Conservation (phyloP, 2,797 vertebrate genomes). For the Onychomys arenicola region DNA sequence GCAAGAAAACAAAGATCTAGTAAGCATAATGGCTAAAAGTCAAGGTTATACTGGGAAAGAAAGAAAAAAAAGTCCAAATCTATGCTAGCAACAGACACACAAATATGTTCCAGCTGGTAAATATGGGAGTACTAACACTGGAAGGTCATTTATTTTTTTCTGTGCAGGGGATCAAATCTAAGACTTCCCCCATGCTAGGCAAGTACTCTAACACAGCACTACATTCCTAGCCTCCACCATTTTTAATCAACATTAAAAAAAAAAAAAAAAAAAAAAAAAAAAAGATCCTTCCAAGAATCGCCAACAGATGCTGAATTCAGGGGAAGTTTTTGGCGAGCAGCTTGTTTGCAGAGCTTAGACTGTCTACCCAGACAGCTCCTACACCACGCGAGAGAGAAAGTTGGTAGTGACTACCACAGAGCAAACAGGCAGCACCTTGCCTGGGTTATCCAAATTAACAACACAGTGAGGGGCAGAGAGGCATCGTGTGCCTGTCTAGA, state of each 20-base stretch:
- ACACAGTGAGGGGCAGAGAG: background rate
- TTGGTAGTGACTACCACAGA: background rate
- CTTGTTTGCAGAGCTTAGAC: background rate
- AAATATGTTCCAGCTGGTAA: background rate
- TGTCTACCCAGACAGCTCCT: background rate
- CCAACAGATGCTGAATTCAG: background rate
- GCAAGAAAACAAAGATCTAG: background rate
- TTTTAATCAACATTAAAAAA: conserved; percentile 44
- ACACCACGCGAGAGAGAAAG: background rate
- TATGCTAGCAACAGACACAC: background rate
- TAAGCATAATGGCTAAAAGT: conserved; percentile 29
- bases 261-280: conserved; percentile 62
- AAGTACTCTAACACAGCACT: background rate
- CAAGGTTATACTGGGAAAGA: background rate
- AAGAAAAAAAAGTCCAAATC: background rate
- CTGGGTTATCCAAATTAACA: background rate
- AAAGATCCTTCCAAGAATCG: conserved; percentile 10
- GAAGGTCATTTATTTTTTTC: background rate
- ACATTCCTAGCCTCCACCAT: background rate
- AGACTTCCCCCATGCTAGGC: background rate
- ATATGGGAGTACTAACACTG: background rate
- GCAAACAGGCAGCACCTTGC: background rate
- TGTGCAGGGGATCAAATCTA: background rate
- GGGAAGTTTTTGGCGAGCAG: background rate
- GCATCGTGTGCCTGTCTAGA: background rate